Base-by-base conservation (phyloP, 1,140 invertebrate genomes). In the Sycobia sp. region DNA sequence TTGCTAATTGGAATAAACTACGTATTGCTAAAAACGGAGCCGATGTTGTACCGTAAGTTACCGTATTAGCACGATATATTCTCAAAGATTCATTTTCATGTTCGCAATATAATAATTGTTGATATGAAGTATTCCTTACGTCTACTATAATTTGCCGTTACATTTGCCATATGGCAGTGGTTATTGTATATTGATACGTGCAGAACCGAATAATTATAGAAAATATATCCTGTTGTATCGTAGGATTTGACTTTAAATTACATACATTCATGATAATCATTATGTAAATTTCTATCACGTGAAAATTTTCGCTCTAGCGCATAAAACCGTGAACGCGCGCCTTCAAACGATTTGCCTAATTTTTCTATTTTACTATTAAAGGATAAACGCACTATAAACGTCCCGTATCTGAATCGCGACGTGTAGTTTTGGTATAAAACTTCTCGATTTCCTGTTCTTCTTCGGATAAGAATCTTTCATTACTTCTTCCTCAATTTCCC, bases 171-270 rank as follows among this genome's bases (percentile, higher is more conserved):
- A 11, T 32, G 5, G 29, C 5, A 11, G 29, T 32, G 29, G 29
- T 7, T 32, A 11, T 32, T 32, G 29, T 32, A 7, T 32, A 11
- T 32, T 11, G 29, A 32, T 32, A 7, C 11, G 34, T 3, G 56
- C 63, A 23, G 75, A 13, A 20, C 70, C 61, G 13, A 62, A n/a
- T 59, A 69, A 4, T 38, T 9, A 0, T 16, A 13, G 13, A 32
- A 32, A 32, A 32, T 32, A 32, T 32, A 32, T 32, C 11, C 29
- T 32, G 29, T 39, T 39, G 4, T 14, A 39, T 39, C 2, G 9
- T 39, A 14, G 51, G 36, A 5, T n/a, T 27, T 14, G 14, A 23
- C 9, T 18, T 10, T 0, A 51, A 10, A 1, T 5, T n/a, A 7
- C 11, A 34, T 7, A 34, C 5, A 5, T 34, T 34, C 32, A 34